Percentiles rank a stretch among this genome's conserved stretches.
These are phyloP conservation scores for Chascanopsetta lugubris DNA, from an alignment of 2,113 vertebrate genomes.

Conservation along the genomic window DNA sequence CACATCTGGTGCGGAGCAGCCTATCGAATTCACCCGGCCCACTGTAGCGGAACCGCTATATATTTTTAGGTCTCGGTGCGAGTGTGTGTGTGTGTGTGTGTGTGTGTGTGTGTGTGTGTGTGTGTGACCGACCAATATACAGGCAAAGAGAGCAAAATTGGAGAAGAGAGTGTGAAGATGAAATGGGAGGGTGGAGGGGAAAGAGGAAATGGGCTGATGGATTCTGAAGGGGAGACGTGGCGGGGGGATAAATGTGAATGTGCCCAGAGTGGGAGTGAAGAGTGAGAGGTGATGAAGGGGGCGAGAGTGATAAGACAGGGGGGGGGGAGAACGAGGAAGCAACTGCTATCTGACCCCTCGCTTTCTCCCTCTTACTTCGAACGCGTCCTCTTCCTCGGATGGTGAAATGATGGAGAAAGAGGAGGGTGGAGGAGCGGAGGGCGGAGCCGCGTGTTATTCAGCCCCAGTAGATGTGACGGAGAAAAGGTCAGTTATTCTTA, in stretches of 20 bases:
- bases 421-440: slow-evolving; percentile 54
- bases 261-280: slow-evolving; percentile 35
- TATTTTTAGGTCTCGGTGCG: slow-evolving; percentile 43
- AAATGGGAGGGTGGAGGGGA: slow-evolving; percentile 19
- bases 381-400: slow-evolving; percentile 37
- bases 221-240: slow-evolving; percentile 26
- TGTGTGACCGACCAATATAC: slow-evolving; percentile 8
- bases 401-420: slow-evolving; percentile 57
- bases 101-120: slow-evolving; percentile 1
- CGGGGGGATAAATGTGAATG: slow-evolving; percentile 40
- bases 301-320: slow-evolving; percentile 41
- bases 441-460: slow-evolving; percentile 65
- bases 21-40: slow-evolving; percentile 64
- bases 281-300: slow-evolving; percentile 53
- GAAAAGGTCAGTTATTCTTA: slow-evolving; percentile 75
- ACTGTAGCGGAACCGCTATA: slow-evolving; percentile 25
- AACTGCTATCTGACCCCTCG: slow-evolving; percentile 50
- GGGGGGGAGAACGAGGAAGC: slow-evolving; percentile 18
- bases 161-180: slow-evolving; percentile 43
- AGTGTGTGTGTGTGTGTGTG: slow-evolving; percentile 8
- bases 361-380: slow-evolving; percentile 16
- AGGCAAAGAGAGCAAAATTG: slow-evolving; percentile 37
- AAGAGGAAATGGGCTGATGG: slow-evolving; percentile 25
- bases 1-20: slow-evolving; percentile 62
- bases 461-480: slow-evolving; percentile 55